Base-by-base conservation (phyloP, 2,797 vertebrate genomes). In the Premnoplex brunnescens region DNA sequence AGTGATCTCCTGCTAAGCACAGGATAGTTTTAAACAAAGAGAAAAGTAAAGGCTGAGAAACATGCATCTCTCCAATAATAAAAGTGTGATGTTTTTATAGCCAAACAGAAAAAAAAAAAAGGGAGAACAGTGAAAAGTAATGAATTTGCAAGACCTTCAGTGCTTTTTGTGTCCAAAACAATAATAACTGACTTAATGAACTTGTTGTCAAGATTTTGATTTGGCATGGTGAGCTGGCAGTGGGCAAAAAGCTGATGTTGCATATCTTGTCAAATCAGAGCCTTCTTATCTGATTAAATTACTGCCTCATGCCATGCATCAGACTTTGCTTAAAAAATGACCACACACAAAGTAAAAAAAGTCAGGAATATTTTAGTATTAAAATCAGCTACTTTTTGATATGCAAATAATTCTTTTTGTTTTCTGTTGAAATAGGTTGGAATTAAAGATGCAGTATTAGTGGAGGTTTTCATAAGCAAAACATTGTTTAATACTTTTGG, bases 251-350 rank as follows among this genome's bases (percentile, higher is more conserved):
- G 43, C 30, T 72, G 62, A 88, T 89, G 43, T 85, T 91, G 63
- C 18, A 0, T 73, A 87, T 67, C 91, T 94, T 97, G 83, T 88
- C 63, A 89, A 88, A 96, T 88, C 91, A 80, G 46, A 48, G 85
- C 54, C 49, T 84, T 95, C 96, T 93, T 96, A 85, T 48, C 34
- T 91, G 83, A 62, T 75, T 77, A 77, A 94, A 95, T 84, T 92
- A 63, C 66, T 78, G 66, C 46, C 64, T 90, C 36, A 12, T 92
- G 67, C 60, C 83, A 6, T 37, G 26, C 62, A 39, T 82, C 77
- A 95, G 51, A 55, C 41, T 86, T 86, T 6, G 16, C n/a, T 81
- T 95, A 23, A 87, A 84, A 92, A 84, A 68, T 76, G 58, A 85
- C 69, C 63, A 36, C 49, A 77, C 23, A 23, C 26, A 90, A 49